A percentile compares a stretch with the other conserved stretches of the same genome.
These are phyloP conservation scores for Epinephelus awoara DNA, from an alignment of 2,797 vertebrate genomes.

Conservation along the genomic window DNA sequence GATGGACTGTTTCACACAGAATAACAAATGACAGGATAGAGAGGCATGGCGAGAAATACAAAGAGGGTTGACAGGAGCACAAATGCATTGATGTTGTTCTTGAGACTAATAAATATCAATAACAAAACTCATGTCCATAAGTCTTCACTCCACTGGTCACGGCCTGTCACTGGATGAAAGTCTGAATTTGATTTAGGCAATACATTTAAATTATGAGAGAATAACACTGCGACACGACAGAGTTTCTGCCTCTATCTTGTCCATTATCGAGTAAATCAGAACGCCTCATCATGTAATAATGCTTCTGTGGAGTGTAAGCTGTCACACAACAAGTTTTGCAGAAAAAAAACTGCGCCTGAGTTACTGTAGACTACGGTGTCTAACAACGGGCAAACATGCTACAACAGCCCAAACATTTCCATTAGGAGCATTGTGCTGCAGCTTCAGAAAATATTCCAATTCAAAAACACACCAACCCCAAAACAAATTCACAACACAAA, in stretches of 20 bases:
- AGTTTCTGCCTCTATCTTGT: background rate
- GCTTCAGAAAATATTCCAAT: no score
- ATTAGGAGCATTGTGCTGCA: no score
- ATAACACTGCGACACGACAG: background rate
- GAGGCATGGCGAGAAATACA: constrained; percentile 1
- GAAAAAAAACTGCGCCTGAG: background rate
- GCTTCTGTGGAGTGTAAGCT: background rate
- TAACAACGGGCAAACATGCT: no score
- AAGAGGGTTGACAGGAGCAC: constrained; percentile 11
- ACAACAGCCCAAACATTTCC: no score
- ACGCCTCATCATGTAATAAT: background rate
- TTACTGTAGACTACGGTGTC: background rate
- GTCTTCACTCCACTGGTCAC: background rate
- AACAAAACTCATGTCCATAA: background rate
- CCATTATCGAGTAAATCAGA: constrained; percentile 3
- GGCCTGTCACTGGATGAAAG: background rate
- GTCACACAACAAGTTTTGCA: background rate
- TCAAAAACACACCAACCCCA: no score
- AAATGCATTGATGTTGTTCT: constrained; percentile 15
- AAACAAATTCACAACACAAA: no score
- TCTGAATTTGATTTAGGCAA: background rate
- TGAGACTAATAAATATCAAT: constrained; percentile 19
- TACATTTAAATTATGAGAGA: background rate
- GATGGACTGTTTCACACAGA: constrained; percentile 26
- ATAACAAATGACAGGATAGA: constrained; percentile 11